Conservation (phyloP, 2,888 invertebrate species). For the Salticus scenicus region DNA sequence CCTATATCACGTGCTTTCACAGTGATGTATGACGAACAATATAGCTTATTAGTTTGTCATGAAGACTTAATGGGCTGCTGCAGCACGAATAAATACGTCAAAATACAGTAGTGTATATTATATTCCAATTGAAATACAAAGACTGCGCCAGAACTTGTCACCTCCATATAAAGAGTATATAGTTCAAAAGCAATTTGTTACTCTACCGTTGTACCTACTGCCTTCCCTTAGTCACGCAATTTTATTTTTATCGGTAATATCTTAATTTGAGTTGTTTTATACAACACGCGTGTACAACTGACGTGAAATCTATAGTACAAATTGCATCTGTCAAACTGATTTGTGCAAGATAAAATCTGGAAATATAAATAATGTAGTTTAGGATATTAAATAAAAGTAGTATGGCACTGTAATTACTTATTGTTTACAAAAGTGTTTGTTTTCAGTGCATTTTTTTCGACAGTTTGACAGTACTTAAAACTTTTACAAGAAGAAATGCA, state of each 20-base stretch:
- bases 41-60: constrained; percentile 36
- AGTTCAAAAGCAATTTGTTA: constrained; percentile 51
- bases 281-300: background rate
- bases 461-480: too few relatives aligned
- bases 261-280: background rate
- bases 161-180: constrained; percentile 20
- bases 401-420: too few relatives aligned
- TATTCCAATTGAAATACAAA: constrained; percentile 46
- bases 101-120: constrained; percentile 7
- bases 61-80: constrained; percentile 45
- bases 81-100: constrained; percentile 20
- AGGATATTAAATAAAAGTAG: too few relatives aligned
- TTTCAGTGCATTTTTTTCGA: too few relatives aligned
- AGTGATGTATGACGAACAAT: constrained; percentile 28
- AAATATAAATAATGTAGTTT: background rate
- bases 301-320: background rate
- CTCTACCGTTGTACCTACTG: background rate
- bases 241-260: background rate
- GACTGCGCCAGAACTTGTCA: constrained; percentile 46
- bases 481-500: too few relatives aligned
- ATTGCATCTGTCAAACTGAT: background rate
- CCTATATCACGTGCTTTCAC: constrained; percentile 27
- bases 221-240: background rate
- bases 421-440: too few relatives aligned
- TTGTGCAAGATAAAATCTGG: background rate